Evolutionary conservation across 2,797 vertebrate species (phyloP), one percentile per base, ranked within the genome.

Genomic region (Passerculus sandwichensis): DNA sequence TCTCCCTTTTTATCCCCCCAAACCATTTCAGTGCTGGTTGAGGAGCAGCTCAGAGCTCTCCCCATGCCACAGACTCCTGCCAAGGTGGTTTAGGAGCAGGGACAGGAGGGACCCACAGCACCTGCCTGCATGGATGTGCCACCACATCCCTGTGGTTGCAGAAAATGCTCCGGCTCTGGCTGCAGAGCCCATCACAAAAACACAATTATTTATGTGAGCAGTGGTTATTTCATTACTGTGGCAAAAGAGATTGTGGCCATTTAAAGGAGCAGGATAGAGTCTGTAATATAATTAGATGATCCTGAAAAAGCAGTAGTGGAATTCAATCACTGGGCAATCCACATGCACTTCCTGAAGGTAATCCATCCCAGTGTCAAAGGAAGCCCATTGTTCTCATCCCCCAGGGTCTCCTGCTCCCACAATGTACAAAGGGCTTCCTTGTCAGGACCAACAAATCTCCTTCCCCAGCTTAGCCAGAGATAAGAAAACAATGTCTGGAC

Each of bases 261-360:
- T 95, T 85, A 87, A 92, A 93, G 74, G 67, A 42, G 60, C 30
- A 15, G 72, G 91, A 54, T 65, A 71, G 60, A 89, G 80, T 61
- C 80, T 85, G 84, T 61, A 93, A 87, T 91, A 73, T 72, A 94
- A 95, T 95, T 94, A 95, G 92, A 85, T 65, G 93, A 67, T 94
- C 78, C 88, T 87, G 94, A 92, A 89, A 94, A 96, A 94, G 93
- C 81, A 91, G 40, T 71, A 32, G 59, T 90, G 95, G 93, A 94
- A 92, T 96, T 96, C 90, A 96, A 69, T 95, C 94, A 67, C 48
- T 8, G 80, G 76, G 94, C 76, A 64, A 48, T 72, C 70, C 88
- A 34, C 93, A 72, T 54, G 76, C 1, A 1, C 83, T 96, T 96
- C 96, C 95, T 95, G 96, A 50, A 88, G 93, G 77, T 89, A 79